Evolutionary conservation across 2,888 invertebrate genomes (phyloP).

Genomic region (Ommatoiulus sabulosus): DNA sequence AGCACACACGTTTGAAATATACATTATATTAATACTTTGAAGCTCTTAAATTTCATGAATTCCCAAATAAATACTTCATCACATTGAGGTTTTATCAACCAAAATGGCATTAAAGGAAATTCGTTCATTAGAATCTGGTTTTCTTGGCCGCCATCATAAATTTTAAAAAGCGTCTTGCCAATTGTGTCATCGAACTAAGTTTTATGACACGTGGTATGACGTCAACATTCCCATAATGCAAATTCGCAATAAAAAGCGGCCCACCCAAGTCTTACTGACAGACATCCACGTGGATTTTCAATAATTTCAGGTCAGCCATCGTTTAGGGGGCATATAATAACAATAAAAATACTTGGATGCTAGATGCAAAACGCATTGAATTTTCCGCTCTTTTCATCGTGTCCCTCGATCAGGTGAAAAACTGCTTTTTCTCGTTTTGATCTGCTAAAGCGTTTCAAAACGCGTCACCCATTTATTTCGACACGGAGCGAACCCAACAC

Average conservation of each 20-base stretch:
- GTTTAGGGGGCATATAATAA: neutral
- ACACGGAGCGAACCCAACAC: neutral
- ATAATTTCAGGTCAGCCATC: neutral
- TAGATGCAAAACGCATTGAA: neutral
- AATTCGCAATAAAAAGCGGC: neutral
- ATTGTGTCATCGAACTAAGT: no score
- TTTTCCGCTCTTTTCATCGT: neutral
- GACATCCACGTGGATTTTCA: neutral
- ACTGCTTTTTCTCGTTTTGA: neutral
- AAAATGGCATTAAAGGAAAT: no score
- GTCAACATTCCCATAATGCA: neutral
- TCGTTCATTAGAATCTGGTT: no score
- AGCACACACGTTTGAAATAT: no score
- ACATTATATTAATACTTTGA: no score
- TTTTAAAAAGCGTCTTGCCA: no score
- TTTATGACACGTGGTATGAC: no score
- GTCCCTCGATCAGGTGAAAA: neutral
- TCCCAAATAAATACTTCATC: no score
- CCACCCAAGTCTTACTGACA: conserved; percentile 14
- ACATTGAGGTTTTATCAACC: no score
- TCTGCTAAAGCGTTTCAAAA: neutral
- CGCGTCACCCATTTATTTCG: conserved; percentile 5
- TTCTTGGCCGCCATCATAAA: no score
- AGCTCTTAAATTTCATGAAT: no score
- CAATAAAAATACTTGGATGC: neutral